A percentile compares a stretch with the other conserved stretches of the same genome.
Conservation (phyloP, 2,113 vertebrate species). For the Murina feae region DNA sequence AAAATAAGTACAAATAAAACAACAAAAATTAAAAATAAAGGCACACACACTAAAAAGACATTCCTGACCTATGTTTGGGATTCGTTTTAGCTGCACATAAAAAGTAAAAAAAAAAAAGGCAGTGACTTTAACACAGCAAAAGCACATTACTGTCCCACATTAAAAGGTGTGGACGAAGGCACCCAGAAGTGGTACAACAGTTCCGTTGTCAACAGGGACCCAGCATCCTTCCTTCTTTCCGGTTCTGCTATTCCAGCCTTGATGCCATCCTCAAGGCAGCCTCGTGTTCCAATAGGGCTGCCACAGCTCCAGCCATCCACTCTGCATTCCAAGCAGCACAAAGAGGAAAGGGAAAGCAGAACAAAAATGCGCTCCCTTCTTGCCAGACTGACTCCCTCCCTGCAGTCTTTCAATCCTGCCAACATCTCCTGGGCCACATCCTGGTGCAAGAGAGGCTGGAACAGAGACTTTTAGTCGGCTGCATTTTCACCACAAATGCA, state of each 20-base stretch:
- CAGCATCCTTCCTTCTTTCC: not conserved
- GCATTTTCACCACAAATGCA: not conserved
- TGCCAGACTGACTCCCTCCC: not conserved
- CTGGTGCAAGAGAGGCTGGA: not conserved
- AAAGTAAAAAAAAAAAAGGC: not conserved
- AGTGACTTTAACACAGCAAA: not conserved
- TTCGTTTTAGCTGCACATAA: not conserved
- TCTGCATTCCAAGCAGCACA: not conserved
- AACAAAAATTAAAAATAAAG: not conserved
- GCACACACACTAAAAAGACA: not conserved
- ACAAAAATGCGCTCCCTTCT: not conserved
- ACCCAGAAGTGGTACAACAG: not conserved
- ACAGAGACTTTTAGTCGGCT: not conserved
- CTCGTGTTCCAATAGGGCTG: not conserved
- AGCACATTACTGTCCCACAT: not conserved
- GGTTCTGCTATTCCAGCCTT: not conserved
- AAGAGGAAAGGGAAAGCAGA: not conserved
- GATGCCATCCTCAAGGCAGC: not conserved
- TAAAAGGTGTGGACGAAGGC: not conserved
- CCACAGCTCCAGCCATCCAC: not conserved
- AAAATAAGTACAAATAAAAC: not conserved
- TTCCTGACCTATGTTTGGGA: not conserved
- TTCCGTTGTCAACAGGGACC: not conserved
- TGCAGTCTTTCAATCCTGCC: not conserved
- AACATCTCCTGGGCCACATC: not conserved